Evolutionary conservation across 2,113 vertebrate species (phyloP).

Genomic region (Halcyon senegalensis): DNA sequence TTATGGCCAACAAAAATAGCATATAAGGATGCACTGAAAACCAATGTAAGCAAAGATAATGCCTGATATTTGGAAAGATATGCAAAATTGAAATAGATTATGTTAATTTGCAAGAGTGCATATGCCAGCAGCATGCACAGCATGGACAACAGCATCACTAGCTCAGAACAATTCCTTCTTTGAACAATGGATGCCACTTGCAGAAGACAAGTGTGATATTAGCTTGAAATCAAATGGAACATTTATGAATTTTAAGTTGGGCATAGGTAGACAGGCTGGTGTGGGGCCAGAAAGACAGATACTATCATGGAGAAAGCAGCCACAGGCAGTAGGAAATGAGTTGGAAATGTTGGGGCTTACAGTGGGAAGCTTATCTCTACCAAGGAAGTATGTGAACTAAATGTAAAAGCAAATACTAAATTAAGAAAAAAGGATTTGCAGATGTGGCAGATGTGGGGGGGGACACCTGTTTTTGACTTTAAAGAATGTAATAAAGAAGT

Average conservation of each 20-base stretch:
- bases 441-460: not conserved
- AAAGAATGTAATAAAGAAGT: not conserved
- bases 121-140: not conserved
- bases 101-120: not conserved
- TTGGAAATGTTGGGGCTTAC: not conserved
- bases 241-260: constrained; percentile 23
- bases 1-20: not conserved
- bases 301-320: not conserved
- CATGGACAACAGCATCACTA: not conserved
- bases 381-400: not conserved
- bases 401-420: constrained; percentile 11
- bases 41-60: not conserved
- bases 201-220: not conserved
- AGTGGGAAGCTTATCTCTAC: not conserved
- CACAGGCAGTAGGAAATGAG: not conserved
- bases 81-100: not conserved
- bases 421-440: not conserved
- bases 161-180: not conserved
- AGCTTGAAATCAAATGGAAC: not conserved
- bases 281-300: not conserved
- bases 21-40: not conserved
- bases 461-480: not conserved
- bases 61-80: not conserved
- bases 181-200: not conserved
- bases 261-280: not conserved